Evolutionary conservation across 2,888 invertebrate genomes (phyloP).

Genomic region (Serripes groenlandicus): DNA sequence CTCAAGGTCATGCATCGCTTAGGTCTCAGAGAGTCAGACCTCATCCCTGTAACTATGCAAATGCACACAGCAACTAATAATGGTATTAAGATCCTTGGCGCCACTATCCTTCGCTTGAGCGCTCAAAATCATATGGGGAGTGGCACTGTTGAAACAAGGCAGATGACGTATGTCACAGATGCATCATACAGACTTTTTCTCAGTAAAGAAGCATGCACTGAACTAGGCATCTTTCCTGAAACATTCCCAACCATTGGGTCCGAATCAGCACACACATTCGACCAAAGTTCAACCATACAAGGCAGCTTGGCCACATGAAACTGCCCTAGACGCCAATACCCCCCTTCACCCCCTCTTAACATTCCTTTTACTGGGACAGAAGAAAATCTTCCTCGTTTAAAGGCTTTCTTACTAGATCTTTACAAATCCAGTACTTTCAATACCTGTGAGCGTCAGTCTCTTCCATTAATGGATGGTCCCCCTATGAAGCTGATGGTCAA

Average conservation of each 20-base stretch:
- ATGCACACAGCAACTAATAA: conserved; percentile 74
- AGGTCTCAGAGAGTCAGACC: conserved; percentile 61
- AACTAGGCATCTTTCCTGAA: conserved; percentile 66
- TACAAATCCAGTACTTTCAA: conserved; percentile 76
- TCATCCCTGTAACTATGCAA: conserved; percentile 73
- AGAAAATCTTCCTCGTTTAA: conserved; percentile 53
- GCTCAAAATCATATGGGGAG: conserved; percentile 30
- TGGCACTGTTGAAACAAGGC: conserved; percentile 62
- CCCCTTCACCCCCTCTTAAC: conserved; percentile 56
- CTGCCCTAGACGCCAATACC: conserved; percentile 34
- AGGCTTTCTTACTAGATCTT: conserved; percentile 64
- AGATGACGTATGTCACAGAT: conserved; percentile 75
- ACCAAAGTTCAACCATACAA: neutral
- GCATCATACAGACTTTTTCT: conserved; percentile 71
- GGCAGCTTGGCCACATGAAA: conserved; percentile 39
- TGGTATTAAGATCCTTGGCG: conserved; percentile 74
- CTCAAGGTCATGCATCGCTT: conserved; percentile 61
- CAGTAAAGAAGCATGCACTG: conserved; percentile 70
- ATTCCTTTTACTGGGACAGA: conserved; percentile 68
- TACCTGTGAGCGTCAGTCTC: conserved; percentile 72
- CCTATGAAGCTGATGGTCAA: conserved; percentile 72
- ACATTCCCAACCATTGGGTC: conserved; percentile 62
- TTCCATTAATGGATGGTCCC: conserved; percentile 70
- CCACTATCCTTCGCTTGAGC: conserved; percentile 66
- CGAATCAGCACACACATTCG: neutral